Base-by-base conservation (phyloP, 2,888 invertebrate genomes). In the Salticus scenicus region DNA sequence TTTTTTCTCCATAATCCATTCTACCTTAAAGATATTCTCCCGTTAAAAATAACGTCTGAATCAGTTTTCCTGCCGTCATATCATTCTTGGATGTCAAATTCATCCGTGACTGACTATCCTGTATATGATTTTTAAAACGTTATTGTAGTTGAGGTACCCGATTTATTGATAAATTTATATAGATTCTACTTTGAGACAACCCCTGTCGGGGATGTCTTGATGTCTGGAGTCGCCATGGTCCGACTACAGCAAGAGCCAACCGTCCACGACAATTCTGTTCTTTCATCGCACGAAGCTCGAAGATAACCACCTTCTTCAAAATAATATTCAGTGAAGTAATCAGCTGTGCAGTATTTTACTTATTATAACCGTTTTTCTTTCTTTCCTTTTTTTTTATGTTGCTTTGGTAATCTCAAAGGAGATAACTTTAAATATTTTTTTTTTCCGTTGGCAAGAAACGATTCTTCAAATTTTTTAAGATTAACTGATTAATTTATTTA, bases 321-420 rank as follows among this genome's bases (percentile, higher is more conserved):
- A 70, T 76, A 83, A 83, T 83, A 71, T 83, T 76, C 71, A 76
- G 76, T 83, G 76, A 76, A 71, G 75, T 66, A 51, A 41, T 70
- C 75, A 30, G 70, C 75, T 82, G 70, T 75, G 64, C 47, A 8
- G 42, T 37, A 63, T 66, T 76, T 75, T 37, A n/a, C 64, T 83
- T 47, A 47, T 47, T 47, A 17, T 47, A 8, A 37, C 17, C 17
- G 17, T 17, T 75, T 76, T 82, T 63, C n/a, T n/a, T n/a, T n/a
- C n/a, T n/a, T n/a, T n/a, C n/a, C n/a, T n/a, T n/a, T n/a, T n/a
- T n/a, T n/a, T n/a, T n/a, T n/a, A n/a, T n/a, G n/a, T n/a, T n/a
- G n/a, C n/a, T n/a, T n/a, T n/a, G n/a, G n/a, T n/a, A n/a, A n/a
- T n/a, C n/a, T n/a, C n/a, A n/a, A n/a, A n/a, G n/a, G n/a, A n/a